A percentile compares a stretch with the other conserved stretches of the same genome.
These are phyloP conservation scores for Mus caroli DNA, from an alignment of 2,797 vertebrate genomes.

Conservation along the genomic window DNA sequence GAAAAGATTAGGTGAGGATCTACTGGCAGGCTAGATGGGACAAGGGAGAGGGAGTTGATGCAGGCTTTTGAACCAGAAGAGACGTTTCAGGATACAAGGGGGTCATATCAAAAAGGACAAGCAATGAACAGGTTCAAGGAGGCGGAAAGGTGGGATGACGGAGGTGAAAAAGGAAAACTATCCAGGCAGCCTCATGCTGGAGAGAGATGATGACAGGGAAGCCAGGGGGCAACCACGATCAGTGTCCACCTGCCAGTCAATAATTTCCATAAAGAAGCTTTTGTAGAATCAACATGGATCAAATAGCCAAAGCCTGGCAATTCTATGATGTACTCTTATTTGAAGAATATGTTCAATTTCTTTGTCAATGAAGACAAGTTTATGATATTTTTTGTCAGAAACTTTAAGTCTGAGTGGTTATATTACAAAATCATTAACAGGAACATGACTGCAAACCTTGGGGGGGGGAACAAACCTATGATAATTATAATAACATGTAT, in stretches of 20 bases:
- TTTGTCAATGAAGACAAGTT: background rate
- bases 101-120: constrained; percentile 56
- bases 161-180: background rate
- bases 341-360: constrained; percentile 36
- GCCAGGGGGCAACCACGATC: background rate
- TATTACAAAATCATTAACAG: background rate
- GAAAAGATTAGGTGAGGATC: background rate
- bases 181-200: background rate
- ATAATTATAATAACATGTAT: background rate
- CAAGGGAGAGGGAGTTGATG: background rate
- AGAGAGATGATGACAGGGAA: background rate
- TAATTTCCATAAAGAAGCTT: background rate
- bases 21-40: background rate
- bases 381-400: constrained; percentile 4
- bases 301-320: background rate
- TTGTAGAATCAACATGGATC: background rate
- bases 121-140: constrained; percentile 57
- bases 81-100: constrained; percentile 26
- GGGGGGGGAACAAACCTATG: background rate
- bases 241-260: background rate
- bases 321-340: background rate
- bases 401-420: background rate
- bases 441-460: background rate
- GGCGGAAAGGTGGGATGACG: background rate
- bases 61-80: constrained; percentile 26